A percentile compares a stretch with the other conserved stretches of the same genome.
Conservation (phyloP, 2,797 vertebrate genomes). For the Catostomus latipinnis region DNA sequence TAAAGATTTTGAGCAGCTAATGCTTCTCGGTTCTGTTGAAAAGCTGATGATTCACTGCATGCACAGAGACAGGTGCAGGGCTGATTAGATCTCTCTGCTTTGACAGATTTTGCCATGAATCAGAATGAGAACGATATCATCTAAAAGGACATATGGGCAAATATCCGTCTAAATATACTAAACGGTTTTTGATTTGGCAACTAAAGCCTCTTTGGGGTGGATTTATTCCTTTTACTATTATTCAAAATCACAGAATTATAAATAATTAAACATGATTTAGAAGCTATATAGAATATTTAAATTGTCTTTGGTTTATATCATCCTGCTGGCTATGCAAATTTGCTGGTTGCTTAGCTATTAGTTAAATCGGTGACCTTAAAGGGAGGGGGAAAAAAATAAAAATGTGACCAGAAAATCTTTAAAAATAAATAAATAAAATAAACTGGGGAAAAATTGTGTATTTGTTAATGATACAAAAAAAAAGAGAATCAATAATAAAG, state of each 20-base stretch:
- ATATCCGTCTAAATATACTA: neutral
- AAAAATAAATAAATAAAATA: neutral
- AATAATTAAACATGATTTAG: too few relatives aligned
- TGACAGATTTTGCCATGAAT: slow-evolving; percentile 25
- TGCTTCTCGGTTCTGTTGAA: slow-evolving; percentile 59
- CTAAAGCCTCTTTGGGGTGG: too few relatives aligned
- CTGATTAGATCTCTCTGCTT: slow-evolving; percentile 13
- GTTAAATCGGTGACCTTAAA: too few relatives aligned
- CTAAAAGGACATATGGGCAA: neutral
- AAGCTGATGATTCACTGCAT: slow-evolving; percentile 74
- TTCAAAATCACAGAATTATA: too few relatives aligned
- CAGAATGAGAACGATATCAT: neutral
- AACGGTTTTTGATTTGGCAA: slow-evolving; percentile 3
- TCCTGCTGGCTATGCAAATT: too few relatives aligned
- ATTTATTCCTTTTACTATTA: too few relatives aligned
- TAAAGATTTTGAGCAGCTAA: slow-evolving; percentile 25
- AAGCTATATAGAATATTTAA: too few relatives aligned
- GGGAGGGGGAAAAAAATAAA: neutral
- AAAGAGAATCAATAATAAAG: slow-evolving; percentile 4
- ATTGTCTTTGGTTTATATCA: too few relatives aligned
- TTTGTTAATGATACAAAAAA: neutral
- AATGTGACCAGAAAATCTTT: neutral
- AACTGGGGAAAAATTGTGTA: slow-evolving; percentile 18
- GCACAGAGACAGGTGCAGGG: slow-evolving; percentile 66
- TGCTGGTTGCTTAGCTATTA: too few relatives aligned